phyloP scores from a whole-genome alignment of 2,113 vertebrate genomes.

The Peucedramus taeniatus region DNA sequence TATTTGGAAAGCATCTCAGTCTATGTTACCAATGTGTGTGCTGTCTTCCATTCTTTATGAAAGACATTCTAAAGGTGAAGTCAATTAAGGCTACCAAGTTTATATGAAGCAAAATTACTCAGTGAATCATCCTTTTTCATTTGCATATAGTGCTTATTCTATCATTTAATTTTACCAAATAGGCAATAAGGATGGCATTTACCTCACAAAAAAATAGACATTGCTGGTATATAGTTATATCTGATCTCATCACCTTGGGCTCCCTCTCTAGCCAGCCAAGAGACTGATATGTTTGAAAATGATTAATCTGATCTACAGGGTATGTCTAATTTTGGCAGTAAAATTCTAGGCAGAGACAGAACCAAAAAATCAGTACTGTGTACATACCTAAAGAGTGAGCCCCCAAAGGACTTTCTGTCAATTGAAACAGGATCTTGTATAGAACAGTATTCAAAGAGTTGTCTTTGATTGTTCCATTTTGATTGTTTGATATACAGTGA shows the following conservation, averaged over 20 bases:
- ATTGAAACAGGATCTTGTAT: neutral
- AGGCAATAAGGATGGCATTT: neutral
- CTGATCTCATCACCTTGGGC: neutral
- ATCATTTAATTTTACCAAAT: neutral
- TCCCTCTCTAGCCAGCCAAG: neutral
- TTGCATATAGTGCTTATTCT: neutral
- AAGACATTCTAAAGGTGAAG: constrained; percentile 18
- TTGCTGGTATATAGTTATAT: neutral
- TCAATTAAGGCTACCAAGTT: constrained; percentile 1
- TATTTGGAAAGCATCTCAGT: neutral
- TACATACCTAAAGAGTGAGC: neutral
- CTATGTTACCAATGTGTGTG: neutral
- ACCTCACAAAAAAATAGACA: neutral
- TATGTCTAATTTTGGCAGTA: neutral
- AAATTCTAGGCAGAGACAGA: neutral
- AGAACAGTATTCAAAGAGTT: neutral
- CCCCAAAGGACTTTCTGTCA: neutral
- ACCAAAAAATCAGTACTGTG: neutral
- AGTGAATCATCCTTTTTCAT: neutral
- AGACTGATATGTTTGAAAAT: neutral
- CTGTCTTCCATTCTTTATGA: neutral
- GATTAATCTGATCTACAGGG: neutral
- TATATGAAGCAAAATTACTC: neutral
- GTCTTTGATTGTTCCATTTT: neutral
- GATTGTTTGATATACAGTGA: neutral